phyloP scores from a whole-genome alignment of 23 tunicate genomes.

The Halocynthia roretzi region DNA sequence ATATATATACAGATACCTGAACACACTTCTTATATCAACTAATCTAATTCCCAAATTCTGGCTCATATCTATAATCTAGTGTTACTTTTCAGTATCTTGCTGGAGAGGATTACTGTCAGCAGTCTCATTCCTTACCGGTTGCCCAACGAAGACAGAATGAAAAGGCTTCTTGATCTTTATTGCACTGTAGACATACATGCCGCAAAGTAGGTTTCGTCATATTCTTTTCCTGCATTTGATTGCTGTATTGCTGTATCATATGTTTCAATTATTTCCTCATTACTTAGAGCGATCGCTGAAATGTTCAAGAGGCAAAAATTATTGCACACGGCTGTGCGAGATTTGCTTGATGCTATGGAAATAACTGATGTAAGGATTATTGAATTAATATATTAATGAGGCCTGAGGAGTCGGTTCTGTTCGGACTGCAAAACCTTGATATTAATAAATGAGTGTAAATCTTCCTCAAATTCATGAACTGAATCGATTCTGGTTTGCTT shows the following conservation, averaged over 20 bases:
- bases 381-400: no score
- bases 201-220: conserved; percentile 29
- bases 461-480: no score
- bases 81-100: conserved; percentile 31
- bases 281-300: conserved; percentile 55
- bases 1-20: no score
- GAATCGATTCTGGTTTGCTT: no score
- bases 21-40: no score
- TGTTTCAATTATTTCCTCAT: neutral
- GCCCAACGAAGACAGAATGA: conserved; percentile 57
- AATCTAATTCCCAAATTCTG: no score
- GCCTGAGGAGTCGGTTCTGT: no score
- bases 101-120: conserved; percentile 69
- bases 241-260: neutral
- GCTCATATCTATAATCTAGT: no score
- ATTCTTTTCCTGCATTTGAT: neutral
- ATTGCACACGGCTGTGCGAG: conserved; percentile 37
- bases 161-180: conserved; percentile 58
- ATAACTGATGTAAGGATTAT: conserved; percentile 34
- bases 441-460: no score
- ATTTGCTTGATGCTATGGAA: conserved; percentile 42
- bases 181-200: conserved; percentile 62
- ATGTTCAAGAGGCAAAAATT: conserved; percentile 65
- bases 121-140: conserved; percentile 75
- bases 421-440: no score